phyloP scores from a whole-genome alignment of 2,113 vertebrate species.

The Chionomys nivalis region DNA sequence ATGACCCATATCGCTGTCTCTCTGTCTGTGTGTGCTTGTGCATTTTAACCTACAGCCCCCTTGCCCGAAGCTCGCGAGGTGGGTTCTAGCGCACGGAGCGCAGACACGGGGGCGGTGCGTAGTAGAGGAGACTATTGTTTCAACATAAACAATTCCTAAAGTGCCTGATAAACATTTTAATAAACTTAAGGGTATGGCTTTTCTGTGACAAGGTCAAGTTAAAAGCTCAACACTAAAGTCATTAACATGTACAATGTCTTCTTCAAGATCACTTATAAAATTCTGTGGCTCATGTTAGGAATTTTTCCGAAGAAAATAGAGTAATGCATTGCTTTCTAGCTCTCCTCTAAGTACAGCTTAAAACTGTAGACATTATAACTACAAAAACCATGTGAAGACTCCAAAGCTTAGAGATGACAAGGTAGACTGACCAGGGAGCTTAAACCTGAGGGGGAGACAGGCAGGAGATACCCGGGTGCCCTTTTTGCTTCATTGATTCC shows the following conservation, averaged over 20 bases:
- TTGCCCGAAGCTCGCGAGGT: too few species aligned
- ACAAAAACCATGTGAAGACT: neutral
- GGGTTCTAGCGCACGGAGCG: rapidly evolving
- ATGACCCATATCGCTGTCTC: too few species aligned
- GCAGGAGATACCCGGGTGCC: neutral
- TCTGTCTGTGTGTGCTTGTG: too few species aligned
- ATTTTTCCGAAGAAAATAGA: neutral
- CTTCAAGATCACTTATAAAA: neutral
- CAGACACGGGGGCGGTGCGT: too few species aligned
- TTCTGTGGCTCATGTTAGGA: neutral
- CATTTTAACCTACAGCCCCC: too few species aligned
- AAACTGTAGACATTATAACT: neutral
- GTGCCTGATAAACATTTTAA: neutral
- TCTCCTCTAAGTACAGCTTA: neutral
- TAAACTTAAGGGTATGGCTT: neutral
- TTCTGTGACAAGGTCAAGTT: neutral
- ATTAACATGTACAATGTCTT: neutral
- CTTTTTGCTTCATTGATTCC: neutral
- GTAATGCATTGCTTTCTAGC: neutral
- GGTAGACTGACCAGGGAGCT: neutral
- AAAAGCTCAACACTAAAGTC: neutral
- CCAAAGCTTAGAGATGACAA: neutral
- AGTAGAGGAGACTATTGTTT: neutral
- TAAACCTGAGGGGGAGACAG: neutral
- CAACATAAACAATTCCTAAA: neutral